A percentile compares a stretch with the other conserved stretches of the same genome.
These are phyloP conservation scores for Acrossocheilus fasciatus DNA, from an alignment of 2,797 vertebrate species.

Conservation along the genomic window DNA sequence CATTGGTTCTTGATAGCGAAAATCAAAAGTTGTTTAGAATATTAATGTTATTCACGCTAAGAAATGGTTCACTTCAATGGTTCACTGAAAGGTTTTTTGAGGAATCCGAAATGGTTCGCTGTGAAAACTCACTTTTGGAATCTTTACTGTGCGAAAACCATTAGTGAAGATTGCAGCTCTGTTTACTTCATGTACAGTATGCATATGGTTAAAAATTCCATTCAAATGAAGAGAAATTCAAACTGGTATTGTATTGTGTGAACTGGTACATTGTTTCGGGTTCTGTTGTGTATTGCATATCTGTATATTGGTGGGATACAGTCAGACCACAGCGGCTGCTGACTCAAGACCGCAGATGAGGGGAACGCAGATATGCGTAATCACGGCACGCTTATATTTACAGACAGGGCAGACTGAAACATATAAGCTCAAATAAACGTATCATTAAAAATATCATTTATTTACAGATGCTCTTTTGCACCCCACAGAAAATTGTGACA, in stretches of 20 bases:
- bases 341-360: constrained; percentile 25
- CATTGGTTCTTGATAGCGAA: neutral
- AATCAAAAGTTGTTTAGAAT: neutral
- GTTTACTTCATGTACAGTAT: neutral
- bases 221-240: neutral
- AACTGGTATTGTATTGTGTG: neutral
- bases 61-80: neutral
- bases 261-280: neutral
- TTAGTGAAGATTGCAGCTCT: neutral
- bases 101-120: neutral
- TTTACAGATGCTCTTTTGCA: neutral
- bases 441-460: neutral
- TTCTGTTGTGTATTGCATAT: neutral
- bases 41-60: neutral
- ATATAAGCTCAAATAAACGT: neutral
- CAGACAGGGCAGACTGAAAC: neutral
- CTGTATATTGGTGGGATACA: constrained; percentile 26
- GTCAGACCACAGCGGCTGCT: neutral
- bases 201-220: neutral
- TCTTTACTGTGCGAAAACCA: neutral
- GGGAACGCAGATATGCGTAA: neutral
- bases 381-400: neutral
- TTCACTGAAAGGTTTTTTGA: neutral
- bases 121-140: neutral
- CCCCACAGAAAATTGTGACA: neutral